Evolutionary conservation across 2,888 invertebrate genomes (phyloP), one percentile per base, ranked within the genome.

Genomic region (Crocallis elinguaria): DNA sequence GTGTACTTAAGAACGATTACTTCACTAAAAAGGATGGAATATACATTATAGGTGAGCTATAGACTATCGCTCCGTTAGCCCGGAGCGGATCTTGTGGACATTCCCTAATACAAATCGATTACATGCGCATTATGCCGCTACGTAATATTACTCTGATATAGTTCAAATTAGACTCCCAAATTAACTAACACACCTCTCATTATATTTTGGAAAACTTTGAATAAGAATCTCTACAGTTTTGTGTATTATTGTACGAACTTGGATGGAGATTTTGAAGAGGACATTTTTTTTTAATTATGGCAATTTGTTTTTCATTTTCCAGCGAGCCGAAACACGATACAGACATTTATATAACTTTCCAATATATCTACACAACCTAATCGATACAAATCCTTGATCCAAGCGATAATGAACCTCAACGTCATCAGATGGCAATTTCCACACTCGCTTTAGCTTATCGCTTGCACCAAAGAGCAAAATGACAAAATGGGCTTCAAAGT

Each of bases 21-120:
- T 74, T 81, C 66, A 76, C 83, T 88, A 88, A 82, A 62, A 77
- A 90, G 89, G 90, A 90, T 89, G 89, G 89, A 91, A 90, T 91
- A 91, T 91, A 91, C 87, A 89, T 87, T 88, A n/a, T n/a, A 89
- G 82, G 84, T 88, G 88, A 88, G 77, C 84, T 88, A 86, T 77
- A 53, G 71, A 75, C 78, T 80, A 80, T 73, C 74, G 72, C 77
- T 69, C 72, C 74, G 71, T 66, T 14, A 25, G 30, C 62, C 56
- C 60, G 37, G 48, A 65, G 70, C 69, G 71, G 73, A 67, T 71
- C 73, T 62, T 67, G 77, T 81, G 84, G 82, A 83, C 82, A 69
- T 72, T 73, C 69, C 73, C 79, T 81, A 80, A 71, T 60, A 61
- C 46, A 35, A 56, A 30, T 53, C 55, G 67, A 71, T 73, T 77